These are phyloP conservation scores for Harpalus rubripes DNA, from an alignment of 2,888 invertebrate genomes.

Conservation along the genomic window DNA sequence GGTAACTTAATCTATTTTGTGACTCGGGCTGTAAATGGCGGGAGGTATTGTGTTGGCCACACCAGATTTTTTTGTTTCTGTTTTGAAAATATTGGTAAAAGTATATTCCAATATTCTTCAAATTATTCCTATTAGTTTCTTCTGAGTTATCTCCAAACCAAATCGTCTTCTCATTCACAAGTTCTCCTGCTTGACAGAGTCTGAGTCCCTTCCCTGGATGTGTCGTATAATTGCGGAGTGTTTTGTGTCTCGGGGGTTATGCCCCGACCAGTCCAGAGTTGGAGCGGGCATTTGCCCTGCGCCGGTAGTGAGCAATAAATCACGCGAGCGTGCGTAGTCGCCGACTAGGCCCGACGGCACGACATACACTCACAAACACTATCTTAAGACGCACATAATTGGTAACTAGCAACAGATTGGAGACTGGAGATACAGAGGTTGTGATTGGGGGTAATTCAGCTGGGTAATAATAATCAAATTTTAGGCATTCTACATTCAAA, in stretches of 20 bases:
- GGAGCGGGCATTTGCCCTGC: background rate
- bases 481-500: too few species aligned
- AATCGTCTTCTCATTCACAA: too few species aligned
- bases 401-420: background rate
- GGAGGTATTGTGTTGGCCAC: too few species aligned
- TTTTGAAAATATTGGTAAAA: too few species aligned
- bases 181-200: background rate
- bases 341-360: background rate
- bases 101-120: too few species aligned
- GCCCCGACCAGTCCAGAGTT: background rate
- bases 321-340: background rate
- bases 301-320: background rate
- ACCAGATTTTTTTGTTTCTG: too few species aligned
- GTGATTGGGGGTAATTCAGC: too few species aligned
- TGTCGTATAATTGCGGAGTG: constrained; percentile 1
- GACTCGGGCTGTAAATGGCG: too few species aligned
- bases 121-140: too few species aligned
- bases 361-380: background rate
- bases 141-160: too few species aligned
- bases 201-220: background rate
- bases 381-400: background rate
- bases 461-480: too few species aligned
- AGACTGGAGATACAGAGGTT: background rate
- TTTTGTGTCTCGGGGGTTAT: background rate
- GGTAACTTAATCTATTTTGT: too few species aligned